Evolutionary conservation across 2,888 invertebrate species (phyloP).

Genomic region (Orthosia incerta): DNA sequence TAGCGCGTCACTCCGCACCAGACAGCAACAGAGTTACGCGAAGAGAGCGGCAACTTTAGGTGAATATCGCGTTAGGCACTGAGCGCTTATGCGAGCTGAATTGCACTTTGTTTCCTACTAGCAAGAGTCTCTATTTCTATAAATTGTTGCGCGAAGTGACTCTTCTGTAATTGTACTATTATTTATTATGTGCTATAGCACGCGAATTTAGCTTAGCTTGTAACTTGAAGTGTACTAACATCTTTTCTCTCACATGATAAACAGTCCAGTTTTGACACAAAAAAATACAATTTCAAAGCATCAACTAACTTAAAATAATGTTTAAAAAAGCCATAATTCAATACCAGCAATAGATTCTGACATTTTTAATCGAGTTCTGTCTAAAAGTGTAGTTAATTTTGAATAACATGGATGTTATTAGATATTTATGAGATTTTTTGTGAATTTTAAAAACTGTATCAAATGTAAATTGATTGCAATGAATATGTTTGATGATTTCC

Average conservation of each 20-base stretch:
- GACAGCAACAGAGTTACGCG: too few species aligned
- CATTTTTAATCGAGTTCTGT: constrained; percentile 43
- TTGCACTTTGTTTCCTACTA: too few species aligned
- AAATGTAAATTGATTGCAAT: constrained; percentile 32
- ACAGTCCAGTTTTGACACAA: constrained; percentile 1
- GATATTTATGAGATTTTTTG: constrained; percentile 24
- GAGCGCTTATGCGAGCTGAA: too few species aligned
- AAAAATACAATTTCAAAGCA: constrained; percentile 20
- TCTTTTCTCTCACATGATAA: background rate
- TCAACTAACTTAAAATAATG: constrained; percentile 12
- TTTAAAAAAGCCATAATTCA: constrained; percentile 49
- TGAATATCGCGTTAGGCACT: too few species aligned
- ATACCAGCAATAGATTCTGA: constrained; percentile 36
- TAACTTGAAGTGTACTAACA: background rate
- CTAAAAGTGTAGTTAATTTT: constrained; percentile 33
- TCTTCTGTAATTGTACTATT: too few species aligned
- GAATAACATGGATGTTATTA: constrained; percentile 51
- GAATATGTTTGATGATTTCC: background rate
- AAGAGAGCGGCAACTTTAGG: too few species aligned
- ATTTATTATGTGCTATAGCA: too few species aligned
- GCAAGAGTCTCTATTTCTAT: too few species aligned
- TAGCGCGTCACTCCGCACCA: too few species aligned
- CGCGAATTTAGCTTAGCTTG: constrained; percentile 11
- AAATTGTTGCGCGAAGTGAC: too few species aligned
- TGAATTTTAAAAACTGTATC: constrained; percentile 36